These are phyloP conservation scores for Oncorhynchus masou DNA, from an alignment of 2,113 vertebrate species.

Conservation along the genomic window DNA sequence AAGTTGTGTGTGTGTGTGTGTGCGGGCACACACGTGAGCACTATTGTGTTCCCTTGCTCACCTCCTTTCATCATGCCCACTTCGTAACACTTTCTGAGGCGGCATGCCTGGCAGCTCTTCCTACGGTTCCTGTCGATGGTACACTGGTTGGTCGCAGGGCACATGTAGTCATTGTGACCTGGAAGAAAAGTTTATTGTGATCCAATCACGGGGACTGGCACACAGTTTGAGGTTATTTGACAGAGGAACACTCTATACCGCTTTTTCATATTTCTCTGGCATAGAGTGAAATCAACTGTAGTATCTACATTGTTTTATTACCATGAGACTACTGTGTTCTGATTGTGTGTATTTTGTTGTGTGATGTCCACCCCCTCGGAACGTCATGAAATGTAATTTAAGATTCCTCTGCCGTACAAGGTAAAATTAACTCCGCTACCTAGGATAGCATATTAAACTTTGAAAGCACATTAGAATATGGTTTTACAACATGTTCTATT, in stretches of 20 bases:
- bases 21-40: not conserved
- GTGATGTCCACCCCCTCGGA: not conserved
- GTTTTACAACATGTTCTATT: not conserved
- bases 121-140: conserved; percentile 98
- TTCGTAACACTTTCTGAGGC: conserved; percentile 96
- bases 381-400: not conserved
- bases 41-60: conserved; percentile 60
- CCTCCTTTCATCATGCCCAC: conserved; percentile 99
- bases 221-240: conserved; percentile 18
- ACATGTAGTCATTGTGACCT: conserved; percentile 99
- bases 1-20: not conserved
- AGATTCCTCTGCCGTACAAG: not conserved
- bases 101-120: conserved; percentile 98
- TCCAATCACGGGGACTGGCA: conserved; percentile 39
- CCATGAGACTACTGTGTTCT: conserved; percentile 57
- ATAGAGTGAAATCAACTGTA: conserved; percentile 56
- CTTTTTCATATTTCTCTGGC: conserved; percentile 47
- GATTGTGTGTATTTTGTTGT: conserved; percentile 8
- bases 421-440: not conserved
- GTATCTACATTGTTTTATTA: conserved; percentile 23
- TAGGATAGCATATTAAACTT: not conserved
- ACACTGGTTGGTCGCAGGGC: conserved; percentile 98
- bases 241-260: not conserved
- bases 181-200: conserved; percentile 39
- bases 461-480: not conserved